Evolutionary conservation across 1,140 invertebrate genomes (phyloP), one percentile per base, ranked within the genome.

Genomic region (Drosophila lacertosa): DNA sequence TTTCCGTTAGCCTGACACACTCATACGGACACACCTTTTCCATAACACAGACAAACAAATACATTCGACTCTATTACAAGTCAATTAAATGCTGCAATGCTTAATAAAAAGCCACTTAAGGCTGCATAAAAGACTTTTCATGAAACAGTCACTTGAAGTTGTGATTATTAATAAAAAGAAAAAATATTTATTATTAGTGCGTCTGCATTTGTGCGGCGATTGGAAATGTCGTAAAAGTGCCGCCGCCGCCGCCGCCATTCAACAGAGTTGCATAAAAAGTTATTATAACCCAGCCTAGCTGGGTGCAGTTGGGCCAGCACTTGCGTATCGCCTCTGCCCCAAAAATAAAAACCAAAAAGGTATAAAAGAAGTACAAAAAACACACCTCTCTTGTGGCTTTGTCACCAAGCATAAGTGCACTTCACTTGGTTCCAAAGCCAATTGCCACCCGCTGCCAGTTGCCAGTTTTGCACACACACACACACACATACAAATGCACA

Each of bases 41-140:
- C 72, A 47, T 58, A 73, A 58, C 59, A 39, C 26, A 59, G 10
- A 42, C 9, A 16, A 6, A 24, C 11, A 65, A 16, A 29, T 35
- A 48, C 50, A 77, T 18, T 63, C 53, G 65, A 77, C 60, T 88
- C 83, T 88, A 88, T 88, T 88, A 88, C 82, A 88, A 83, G 88
- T 88, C 82, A 88, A 88, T 88, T 88, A 88, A 88, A 88, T 67
- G 74, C 82, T 60, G 66, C 77, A 88, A 82, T 74, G 66, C 35
- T 77, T 75, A 88, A 88, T 82, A 88, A 88, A 86, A 88, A 82
- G 66, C 39, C 78, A 78, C 70, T 88, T 88, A 77, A 80, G 57
- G 62, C 51, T 39, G 60, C 73, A 80, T 69, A 63, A 81, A 74
- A 66, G n/a, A 83, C 45, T 66, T 59, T 71, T 73, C 57, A 54